phyloP scores from a whole-genome alignment of 2,888 invertebrate species.

The Slavum lentiscoides region DNA sequence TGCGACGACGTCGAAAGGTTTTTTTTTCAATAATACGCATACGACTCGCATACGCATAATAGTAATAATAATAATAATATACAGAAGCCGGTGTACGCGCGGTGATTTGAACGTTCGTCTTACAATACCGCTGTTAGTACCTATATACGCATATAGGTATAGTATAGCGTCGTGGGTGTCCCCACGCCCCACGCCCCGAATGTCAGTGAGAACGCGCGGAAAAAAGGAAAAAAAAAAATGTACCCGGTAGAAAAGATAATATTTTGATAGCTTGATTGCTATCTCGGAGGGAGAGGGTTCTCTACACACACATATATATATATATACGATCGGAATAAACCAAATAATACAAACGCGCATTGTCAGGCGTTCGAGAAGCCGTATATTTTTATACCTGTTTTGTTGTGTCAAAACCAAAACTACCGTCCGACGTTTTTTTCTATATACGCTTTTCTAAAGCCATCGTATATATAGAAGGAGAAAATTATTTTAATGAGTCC shows the following conservation, averaged over 20 bases:
- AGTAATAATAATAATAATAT: too few relatives aligned
- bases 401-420: constrained; percentile 51
- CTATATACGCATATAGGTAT: too few relatives aligned
- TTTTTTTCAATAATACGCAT: too few relatives aligned
- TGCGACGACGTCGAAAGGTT: too few relatives aligned
- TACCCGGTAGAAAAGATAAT: constrained; percentile 51
- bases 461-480: constrained; percentile 3
- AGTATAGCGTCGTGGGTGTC: too few relatives aligned
- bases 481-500: constrained; percentile 39
- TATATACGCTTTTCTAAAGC: constrained; percentile 30
- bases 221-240: constrained; percentile 23
- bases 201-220: background rate
- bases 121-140: too few relatives aligned
- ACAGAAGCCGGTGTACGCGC: too few relatives aligned
- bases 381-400: constrained; percentile 50
- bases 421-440: constrained; percentile 42
- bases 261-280: constrained; percentile 53
- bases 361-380: constrained; percentile 14
- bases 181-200: background rate
- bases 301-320: too few relatives aligned
- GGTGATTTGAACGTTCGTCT: too few relatives aligned
- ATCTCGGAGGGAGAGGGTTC: constrained; percentile 41
- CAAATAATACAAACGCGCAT: constrained; percentile 44
- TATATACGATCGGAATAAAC: constrained; percentile 44
- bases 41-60: too few relatives aligned